Base-by-base conservation (phyloP, 2,888 invertebrate genomes). In the Dorcus hopei region DNA sequence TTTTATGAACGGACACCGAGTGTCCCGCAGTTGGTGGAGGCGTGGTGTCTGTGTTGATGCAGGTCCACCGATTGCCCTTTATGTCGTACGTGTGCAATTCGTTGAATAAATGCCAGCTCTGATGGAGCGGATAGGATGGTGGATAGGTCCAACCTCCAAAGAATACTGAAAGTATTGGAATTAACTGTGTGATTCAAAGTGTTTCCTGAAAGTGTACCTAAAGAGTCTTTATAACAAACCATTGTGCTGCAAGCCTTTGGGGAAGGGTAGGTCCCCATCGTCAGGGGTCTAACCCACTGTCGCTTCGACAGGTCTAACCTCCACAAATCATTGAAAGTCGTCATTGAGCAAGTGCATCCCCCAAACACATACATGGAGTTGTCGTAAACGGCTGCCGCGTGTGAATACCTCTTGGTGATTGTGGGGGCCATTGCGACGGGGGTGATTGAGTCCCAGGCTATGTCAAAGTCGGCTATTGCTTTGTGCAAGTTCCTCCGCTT, bases 61-160 rank as follows among this genome's bases (percentile, higher is more conserved):
- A 80, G 52, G 81, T 82, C 93, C 97, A 97, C 67, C 89, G 86
- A 77, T 94, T 94, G 23, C 85, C 85, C 61, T 80, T 81, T 26
- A 94, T 87, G 77, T 90, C 89, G 74, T 94, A 97, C 58, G 91
- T 84, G 75, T 97, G 96, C 54, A 97, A 83, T 79, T 97, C 95
- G 77, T 93, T 93, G 76, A 95, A 97, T 76, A 96, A 85, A 67
- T 91, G 88, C 81, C 92, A 91, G 68, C 87, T 90, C 77, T 92
- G 92, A 75, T 91, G 89, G 49, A 90, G 83, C 51, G 94, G 93
- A 77, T 92, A 87, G 57, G 91, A 81, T 64, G 94, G 90, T 23
- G 95, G 95, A 79, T 95, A 93, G 9, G 95, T 91, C 94, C 95
- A 97, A 5, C 97, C 97, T 45, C 97, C 97, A 81, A 95, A 97